A percentile compares a stretch with the other conserved stretches of the same genome.
phyloP scores from a whole-genome alignment of 2,113 vertebrate species.

The Podarcis muralis region DNA sequence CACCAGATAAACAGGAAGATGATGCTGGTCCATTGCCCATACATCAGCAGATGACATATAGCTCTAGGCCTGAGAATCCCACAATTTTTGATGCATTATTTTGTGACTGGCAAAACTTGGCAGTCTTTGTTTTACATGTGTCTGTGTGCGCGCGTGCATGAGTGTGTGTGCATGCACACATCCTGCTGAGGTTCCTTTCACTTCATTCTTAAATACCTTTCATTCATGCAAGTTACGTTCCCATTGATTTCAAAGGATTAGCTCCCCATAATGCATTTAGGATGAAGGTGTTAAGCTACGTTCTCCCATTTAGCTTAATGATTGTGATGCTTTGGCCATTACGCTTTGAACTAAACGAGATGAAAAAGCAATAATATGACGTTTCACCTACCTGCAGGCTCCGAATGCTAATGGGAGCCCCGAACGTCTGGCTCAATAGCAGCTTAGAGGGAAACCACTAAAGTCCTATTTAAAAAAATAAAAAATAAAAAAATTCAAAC shows the following conservation, averaged over 20 bases:
- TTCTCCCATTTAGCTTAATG: conserved; percentile 35
- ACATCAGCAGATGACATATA: neutral
- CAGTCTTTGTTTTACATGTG: neutral
- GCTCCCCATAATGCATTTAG: neutral
- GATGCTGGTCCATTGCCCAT: neutral
- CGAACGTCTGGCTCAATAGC: neutral
- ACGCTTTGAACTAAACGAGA: conserved; percentile 25
- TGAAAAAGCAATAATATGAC: conserved; percentile 15
- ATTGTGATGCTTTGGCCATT: conserved; percentile 31
- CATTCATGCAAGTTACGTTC: neutral
- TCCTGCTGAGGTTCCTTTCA: neutral
- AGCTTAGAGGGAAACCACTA: conserved; percentile 34
- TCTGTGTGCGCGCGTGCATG: neutral
- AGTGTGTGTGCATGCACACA: neutral
- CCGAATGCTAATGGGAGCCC: neutral
- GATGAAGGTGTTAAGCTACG: conserved; percentile 12
- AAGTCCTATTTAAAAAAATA: neutral
- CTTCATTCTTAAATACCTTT: neutral
- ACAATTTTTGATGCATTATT: neutral
- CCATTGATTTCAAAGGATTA: neutral
- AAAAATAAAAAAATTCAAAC: conserved; percentile 19
- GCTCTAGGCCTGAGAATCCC: neutral
- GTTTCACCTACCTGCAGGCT: neutral
- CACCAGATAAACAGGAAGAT: neutral
- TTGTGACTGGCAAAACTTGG: neutral